A percentile compares a stretch with the other conserved stretches of the same genome.
Conservation (phyloP, 2,888 invertebrate genomes). For the Lamproptera curius region DNA sequence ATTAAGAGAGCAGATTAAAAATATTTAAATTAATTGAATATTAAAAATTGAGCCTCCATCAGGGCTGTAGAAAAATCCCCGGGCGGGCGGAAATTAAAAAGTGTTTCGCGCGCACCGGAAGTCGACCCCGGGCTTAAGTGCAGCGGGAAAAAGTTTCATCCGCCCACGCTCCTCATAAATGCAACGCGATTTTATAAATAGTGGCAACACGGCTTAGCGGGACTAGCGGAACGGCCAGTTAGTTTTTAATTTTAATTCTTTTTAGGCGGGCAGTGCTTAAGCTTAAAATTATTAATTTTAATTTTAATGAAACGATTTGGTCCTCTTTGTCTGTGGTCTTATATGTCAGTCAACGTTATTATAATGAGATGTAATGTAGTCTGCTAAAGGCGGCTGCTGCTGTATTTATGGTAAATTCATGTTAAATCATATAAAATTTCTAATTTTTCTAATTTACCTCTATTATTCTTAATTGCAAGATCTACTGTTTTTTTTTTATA, state of each 20-base stretch:
- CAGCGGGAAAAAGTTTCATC: constrained; percentile 59
- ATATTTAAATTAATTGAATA: constrained; percentile 73
- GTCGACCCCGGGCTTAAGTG: constrained; percentile 54
- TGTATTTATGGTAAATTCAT: no score
- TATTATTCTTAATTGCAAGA: no score
- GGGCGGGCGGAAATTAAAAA: constrained; percentile 72
- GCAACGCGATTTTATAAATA: constrained; percentile 38
- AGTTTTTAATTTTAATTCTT: constrained; percentile 2
- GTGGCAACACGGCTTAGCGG: constrained; percentile 18
- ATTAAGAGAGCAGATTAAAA: constrained; percentile 44
- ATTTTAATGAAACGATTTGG: no score
- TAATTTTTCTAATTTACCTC: no score
- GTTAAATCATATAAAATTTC: no score
- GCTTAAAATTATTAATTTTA: no score
- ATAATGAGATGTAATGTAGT: no score
- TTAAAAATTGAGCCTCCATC: constrained; percentile 71
- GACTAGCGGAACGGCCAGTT: constrained; percentile 9
- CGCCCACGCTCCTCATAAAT: constrained; percentile 45
- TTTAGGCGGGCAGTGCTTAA: no score
- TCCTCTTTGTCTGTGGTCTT: no score
- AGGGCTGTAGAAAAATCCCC: constrained; percentile 67
- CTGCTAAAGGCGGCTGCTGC: no score
- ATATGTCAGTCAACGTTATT: no score
- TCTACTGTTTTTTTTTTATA: no score
- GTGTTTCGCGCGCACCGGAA: constrained; percentile 61